A percentile compares a stretch with the other conserved stretches of the same genome.
Conservation (phyloP, 2,888 invertebrate species). For the Neoscelio sp. region DNA sequence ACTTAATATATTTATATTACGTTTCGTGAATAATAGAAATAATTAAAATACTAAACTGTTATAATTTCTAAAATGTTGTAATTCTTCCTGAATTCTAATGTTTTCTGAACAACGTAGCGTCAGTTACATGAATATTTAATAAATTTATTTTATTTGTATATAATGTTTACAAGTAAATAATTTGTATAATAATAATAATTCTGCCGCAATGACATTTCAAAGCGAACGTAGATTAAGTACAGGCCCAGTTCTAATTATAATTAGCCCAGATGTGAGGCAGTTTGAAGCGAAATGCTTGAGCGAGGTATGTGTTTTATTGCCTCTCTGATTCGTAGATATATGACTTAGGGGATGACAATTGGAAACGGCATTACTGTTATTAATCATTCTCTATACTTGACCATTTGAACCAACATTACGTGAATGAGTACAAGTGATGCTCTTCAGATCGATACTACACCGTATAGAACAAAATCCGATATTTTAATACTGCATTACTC, state of each 20-base stretch:
- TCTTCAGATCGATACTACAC: constrained; percentile 52
- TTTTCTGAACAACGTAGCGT: too few relatives aligned
- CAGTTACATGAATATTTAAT: too few relatives aligned
- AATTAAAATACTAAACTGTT: too few relatives aligned
- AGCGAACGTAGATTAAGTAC: constrained; percentile 26
- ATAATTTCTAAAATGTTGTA: too few relatives aligned
- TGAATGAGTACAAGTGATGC: constrained; percentile 31
- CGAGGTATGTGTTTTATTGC: constrained; percentile 45
- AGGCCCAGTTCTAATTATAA: constrained; percentile 38
- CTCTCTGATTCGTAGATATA: constrained; percentile 17
- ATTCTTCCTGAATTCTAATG: too few relatives aligned
- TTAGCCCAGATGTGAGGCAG: constrained; percentile 28
- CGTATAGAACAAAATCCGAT: constrained; percentile 19
- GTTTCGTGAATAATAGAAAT: too few relatives aligned
- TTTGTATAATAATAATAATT: constrained; percentile 27
- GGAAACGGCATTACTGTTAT: constrained; percentile 35
- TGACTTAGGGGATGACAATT: constrained; percentile 23
- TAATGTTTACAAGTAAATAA: too few relatives aligned
- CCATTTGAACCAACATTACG: constrained; percentile 32
- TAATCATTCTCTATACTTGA: constrained; percentile 40
- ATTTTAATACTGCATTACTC: constrained; percentile 25
- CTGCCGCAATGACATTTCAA: constrained; percentile 23
- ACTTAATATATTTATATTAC: too few relatives aligned
- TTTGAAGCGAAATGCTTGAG: too few relatives aligned
- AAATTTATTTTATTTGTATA: too few relatives aligned